These are phyloP conservation scores for Platycnemis pennipes DNA, from an alignment of 2,888 invertebrate genomes.

Conservation along the genomic window DNA sequence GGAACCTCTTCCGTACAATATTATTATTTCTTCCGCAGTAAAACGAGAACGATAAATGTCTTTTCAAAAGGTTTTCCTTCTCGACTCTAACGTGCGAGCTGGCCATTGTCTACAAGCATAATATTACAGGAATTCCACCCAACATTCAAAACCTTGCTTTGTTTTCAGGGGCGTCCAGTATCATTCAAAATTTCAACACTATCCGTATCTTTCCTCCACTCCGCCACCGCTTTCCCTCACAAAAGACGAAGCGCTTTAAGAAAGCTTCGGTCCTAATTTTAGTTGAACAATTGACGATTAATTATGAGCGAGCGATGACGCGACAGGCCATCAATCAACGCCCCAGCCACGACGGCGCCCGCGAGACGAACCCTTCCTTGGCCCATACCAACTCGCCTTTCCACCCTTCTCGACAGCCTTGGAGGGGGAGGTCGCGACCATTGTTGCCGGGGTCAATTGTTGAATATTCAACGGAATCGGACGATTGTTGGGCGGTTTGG, in stretches of 20 bases:
- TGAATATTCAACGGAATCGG: slow-evolving; percentile 50
- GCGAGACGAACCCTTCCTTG: neutral
- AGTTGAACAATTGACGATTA: neutral
- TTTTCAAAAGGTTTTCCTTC: no score
- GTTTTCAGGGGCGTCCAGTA: neutral
- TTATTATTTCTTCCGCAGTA: no score
- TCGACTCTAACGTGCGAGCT: no score
- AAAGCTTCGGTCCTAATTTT: neutral
- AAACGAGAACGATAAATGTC: no score
- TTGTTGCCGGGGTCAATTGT: slow-evolving; percentile 31
- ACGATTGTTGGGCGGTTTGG: slow-evolving; percentile 3
- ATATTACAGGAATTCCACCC: no score
- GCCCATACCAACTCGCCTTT: neutral
- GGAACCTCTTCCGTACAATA: no score
- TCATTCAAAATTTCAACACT: neutral
- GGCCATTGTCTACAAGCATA: no score
- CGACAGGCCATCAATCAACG: slow-evolving; percentile 4
- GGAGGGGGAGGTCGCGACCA: neutral
- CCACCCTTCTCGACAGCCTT: neutral
- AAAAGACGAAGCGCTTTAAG: neutral
- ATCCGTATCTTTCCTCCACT: neutral
- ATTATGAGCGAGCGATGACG: neutral
- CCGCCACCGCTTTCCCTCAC: neutral
- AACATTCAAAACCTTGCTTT: no score
- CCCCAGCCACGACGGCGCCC: neutral